Percentiles rank a stretch among this genome's conserved stretches.
Conservation (phyloP, 2,113 vertebrate genomes). For the Dipodomys spectabilis region DNA sequence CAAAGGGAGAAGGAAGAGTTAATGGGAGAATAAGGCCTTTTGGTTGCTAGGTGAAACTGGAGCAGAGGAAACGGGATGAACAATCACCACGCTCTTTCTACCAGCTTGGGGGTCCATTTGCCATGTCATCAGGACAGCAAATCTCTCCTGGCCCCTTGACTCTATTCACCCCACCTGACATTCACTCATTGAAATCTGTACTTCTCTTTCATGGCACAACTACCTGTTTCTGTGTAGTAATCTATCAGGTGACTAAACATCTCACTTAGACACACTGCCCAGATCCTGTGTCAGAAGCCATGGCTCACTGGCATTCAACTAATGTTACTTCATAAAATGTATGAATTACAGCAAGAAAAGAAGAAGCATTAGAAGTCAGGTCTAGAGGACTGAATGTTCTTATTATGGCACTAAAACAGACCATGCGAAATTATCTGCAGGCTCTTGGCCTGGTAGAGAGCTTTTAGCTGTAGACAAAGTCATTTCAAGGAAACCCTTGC, state of each 20-base stretch:
- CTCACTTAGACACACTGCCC: neutral
- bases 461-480: conserved; percentile 1
- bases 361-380: neutral
- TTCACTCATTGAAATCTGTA: neutral
- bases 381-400: neutral
- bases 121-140: neutral
- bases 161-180: neutral
- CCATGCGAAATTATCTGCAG: neutral
- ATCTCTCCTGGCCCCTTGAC: neutral
- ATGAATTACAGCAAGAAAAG: conserved; percentile 6
- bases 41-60: neutral
- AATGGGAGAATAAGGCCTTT: neutral
- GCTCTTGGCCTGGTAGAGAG: neutral
- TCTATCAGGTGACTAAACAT: neutral
- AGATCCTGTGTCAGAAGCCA: neutral
- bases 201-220: neutral
- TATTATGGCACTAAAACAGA: conserved; percentile 20
- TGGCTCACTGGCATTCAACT: neutral
- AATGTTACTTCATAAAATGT: neutral
- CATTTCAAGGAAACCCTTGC: neutral
- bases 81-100: neutral
- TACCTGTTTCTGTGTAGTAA: too few species aligned
- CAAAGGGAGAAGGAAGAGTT: neutral
- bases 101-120: neutral
- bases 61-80: neutral